Evolutionary conservation across 2,888 invertebrate species (phyloP).

Genomic region (Terebella lapidaria): DNA sequence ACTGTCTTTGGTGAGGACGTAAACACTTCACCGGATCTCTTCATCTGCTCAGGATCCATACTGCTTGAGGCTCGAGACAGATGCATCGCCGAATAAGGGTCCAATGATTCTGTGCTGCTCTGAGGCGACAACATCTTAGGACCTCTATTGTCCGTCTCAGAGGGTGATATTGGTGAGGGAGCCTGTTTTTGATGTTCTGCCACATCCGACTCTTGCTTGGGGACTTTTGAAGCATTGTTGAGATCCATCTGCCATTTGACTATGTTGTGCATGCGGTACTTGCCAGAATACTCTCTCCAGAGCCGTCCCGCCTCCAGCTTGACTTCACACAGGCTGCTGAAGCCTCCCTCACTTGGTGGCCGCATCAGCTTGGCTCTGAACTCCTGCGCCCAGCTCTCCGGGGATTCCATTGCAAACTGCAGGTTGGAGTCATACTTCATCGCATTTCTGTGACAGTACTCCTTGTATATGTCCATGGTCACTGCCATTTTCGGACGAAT

Average conservation of each 20-base stretch:
- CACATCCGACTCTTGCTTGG: not conserved
- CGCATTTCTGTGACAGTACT: conserved; percentile 26
- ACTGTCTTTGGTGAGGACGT: not conserved
- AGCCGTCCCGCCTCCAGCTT: conserved; percentile 25
- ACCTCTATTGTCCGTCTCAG: not conserved
- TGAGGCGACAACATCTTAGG: not conserved
- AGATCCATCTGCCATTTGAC: conserved; percentile 26
- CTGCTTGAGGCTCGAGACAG: not conserved
- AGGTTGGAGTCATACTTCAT: conserved; percentile 28
- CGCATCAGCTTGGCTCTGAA: conserved; percentile 19
- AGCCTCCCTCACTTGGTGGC: conserved; percentile 23
- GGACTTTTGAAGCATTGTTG: conserved; percentile 11
- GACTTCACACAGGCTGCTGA: conserved; percentile 24
- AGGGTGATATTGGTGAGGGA: not conserved
- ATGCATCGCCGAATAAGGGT: no score
- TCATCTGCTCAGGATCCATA: not conserved
- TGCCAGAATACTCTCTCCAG: conserved; percentile 25
- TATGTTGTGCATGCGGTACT: conserved; percentile 27
- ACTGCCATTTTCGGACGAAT: conserved; percentile 25
- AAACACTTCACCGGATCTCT: not conserved
- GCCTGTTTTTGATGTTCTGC: not conserved
- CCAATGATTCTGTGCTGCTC: not conserved
- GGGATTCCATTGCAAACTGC: conserved; percentile 26
- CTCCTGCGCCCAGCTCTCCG: conserved; percentile 22
- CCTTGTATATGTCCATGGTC: conserved; percentile 25